A percentile compares a stretch with the other conserved stretches of the same genome.
Conservation (phyloP, 2,888 invertebrate species). For the Clunio marinus region DNA sequence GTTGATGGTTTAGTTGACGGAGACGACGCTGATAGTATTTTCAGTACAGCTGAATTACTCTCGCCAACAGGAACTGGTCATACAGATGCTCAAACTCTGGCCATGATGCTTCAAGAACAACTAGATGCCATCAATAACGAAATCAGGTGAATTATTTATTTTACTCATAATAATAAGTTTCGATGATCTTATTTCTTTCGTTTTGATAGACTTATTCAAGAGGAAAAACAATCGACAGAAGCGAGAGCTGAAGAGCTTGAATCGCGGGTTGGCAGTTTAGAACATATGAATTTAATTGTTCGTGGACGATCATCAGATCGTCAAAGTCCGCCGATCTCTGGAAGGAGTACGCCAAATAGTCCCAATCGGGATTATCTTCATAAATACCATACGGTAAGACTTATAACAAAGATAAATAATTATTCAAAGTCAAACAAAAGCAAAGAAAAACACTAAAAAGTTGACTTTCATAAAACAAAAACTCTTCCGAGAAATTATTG, state of each 20-base stretch:
- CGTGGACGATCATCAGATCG: constrained; percentile 63
- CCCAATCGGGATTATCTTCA: constrained; percentile 80
- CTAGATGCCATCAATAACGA: constrained; percentile 99
- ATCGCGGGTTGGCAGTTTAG: constrained; percentile 89
- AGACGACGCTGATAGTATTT: constrained; percentile 74
- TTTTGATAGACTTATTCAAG: constrained; percentile 66
- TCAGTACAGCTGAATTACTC: constrained; percentile 66
- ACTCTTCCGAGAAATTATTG: not conserved
- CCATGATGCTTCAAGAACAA: constrained; percentile 98
- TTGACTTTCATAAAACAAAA: no score
- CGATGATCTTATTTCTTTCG: no score
- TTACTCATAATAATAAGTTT: no score
- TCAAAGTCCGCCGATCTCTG: constrained; percentile 79
- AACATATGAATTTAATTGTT: constrained; percentile 82
- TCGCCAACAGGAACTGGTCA: constrained; percentile 61
- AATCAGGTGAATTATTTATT: constrained; percentile 68
- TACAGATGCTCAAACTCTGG: constrained; percentile 95
- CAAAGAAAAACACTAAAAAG: not conserved
- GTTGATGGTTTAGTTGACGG: constrained; percentile 75
- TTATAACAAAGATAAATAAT: not conserved
- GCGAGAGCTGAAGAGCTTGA: constrained; percentile 96
- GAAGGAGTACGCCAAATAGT: constrained; percentile 82
- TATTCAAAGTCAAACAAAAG: not conserved
- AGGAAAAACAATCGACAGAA: constrained; percentile 96
- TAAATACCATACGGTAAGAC: constrained; percentile 93